Evolutionary conservation across 2,113 vertebrate species (phyloP).

Genomic region (Kryptolebias marmoratus): DNA sequence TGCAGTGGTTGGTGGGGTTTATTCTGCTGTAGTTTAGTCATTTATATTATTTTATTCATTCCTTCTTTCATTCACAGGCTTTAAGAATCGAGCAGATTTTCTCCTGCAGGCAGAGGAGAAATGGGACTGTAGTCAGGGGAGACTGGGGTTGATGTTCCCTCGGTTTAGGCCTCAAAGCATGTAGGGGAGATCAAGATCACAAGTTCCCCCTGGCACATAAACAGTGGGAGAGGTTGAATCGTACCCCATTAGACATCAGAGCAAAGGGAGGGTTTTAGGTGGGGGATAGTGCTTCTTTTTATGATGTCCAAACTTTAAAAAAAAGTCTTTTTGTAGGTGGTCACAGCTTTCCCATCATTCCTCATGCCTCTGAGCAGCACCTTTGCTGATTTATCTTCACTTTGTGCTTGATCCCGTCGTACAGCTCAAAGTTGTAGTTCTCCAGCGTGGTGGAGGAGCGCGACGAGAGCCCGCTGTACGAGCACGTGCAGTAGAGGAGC

Average conservation of each 20-base stretch:
- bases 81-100: conserved; percentile 65
- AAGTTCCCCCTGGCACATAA: conserved; percentile 38
- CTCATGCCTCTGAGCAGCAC: conserved; percentile 96
- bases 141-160: conserved; percentile 26
- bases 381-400: conserved; percentile 98
- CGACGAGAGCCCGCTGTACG: conserved; percentile 90
- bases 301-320: conserved; percentile 37
- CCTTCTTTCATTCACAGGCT: conserved; percentile 76
- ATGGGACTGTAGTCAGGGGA: conserved; percentile 37
- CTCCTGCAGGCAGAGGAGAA: conserved; percentile 79
- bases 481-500: conserved; percentile 96
- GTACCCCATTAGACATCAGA: conserved; percentile 65
- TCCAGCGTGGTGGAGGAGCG: conserved; percentile 96
- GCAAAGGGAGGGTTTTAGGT: conserved; percentile 22
- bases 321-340: conserved; percentile 14
- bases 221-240: conserved; percentile 12
- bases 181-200: conserved; percentile 24
- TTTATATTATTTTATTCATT: conserved; percentile 67
- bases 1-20: conserved; percentile 52
- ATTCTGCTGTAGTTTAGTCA: conserved; percentile 49
- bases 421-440: conserved; percentile 99
- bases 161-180: conserved; percentile 51
- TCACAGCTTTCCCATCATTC: not conserved
- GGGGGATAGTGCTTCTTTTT: conserved; percentile 50
- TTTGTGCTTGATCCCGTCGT: conserved; percentile 97